A percentile compares a stretch with the other conserved stretches of the same genome.
These are phyloP conservation scores for Panonychus citri DNA, from an alignment of 1,140 invertebrate genomes.

Conservation along the genomic window DNA sequence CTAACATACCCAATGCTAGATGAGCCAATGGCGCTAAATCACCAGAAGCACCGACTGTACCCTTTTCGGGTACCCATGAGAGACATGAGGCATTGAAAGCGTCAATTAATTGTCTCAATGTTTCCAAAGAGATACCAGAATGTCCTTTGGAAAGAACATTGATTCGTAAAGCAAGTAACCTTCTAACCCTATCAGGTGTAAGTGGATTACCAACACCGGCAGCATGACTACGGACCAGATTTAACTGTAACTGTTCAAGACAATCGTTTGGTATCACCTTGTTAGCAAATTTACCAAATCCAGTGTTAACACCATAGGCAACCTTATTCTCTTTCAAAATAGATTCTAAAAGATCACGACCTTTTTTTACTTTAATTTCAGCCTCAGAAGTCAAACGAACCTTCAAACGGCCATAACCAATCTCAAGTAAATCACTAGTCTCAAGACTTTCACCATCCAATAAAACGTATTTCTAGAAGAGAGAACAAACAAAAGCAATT, in stretches of 20 bases:
- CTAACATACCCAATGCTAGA: conserved; percentile 40
- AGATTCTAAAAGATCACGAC: conserved; percentile 33
- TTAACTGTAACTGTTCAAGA: conserved; percentile 38
- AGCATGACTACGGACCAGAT: conserved; percentile 43
- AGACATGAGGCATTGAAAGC: conserved; percentile 47
- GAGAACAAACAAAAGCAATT: neutral
- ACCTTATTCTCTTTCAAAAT: conserved; percentile 37
- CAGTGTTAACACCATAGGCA: conserved; percentile 51
- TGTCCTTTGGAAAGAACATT: conserved; percentile 47
- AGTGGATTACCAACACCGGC: conserved; percentile 41
- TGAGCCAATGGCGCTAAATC: conserved; percentile 46
- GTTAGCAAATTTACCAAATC: conserved; percentile 46
- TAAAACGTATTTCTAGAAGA: conserved; percentile 23
- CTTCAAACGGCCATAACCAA: conserved; percentile 33
- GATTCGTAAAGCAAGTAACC: conserved; percentile 43
- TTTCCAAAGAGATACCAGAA: conserved; percentile 39
- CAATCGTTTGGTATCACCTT: conserved; percentile 34
- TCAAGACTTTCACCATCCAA: conserved; percentile 34
- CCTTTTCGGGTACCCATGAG: conserved; percentile 47
- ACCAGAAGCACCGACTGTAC: conserved; percentile 45
- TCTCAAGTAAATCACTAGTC: conserved; percentile 31
- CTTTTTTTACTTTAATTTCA: conserved; percentile 28
- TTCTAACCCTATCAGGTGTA: conserved; percentile 34
- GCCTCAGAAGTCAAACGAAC: conserved; percentile 34
- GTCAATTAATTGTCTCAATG: conserved; percentile 35